Conservation (phyloP, 2,113 vertebrate species). For the Oncorhynchus keta region DNA sequence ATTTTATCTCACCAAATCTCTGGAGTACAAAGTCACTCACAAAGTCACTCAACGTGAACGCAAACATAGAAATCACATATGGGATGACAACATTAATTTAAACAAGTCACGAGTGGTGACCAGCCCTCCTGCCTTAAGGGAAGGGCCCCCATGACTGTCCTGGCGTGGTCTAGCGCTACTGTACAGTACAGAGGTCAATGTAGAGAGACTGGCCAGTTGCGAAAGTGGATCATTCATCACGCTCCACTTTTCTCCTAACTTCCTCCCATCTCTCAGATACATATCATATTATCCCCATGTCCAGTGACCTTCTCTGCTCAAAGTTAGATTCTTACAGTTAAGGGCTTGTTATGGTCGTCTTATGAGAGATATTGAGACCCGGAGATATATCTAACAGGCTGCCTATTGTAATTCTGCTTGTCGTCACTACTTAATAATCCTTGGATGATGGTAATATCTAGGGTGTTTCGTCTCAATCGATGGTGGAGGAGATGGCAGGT, state of each 20-base stretch:
- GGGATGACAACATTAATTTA: conserved; percentile 2
- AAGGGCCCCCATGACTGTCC: conserved; percentile 8
- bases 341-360: conserved; percentile 31
- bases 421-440: conserved; percentile 60
- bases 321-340: conserved; percentile 46
- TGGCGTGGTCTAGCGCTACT: background rate
- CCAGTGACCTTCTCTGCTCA: conserved; percentile 40
- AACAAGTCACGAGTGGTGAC: conserved; percentile 3
- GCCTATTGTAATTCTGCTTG: conserved; percentile 26
- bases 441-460: conserved; percentile 18
- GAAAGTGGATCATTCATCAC: conserved; percentile 50
- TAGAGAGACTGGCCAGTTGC: background rate
- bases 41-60: background rate
- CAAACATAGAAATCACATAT: background rate
- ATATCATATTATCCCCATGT: conserved; percentile 18
- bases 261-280: conserved; percentile 5
- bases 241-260: conserved; percentile 39
- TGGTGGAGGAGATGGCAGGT: conserved; percentile 18
- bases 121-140: background rate
- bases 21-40: background rate
- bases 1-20: background rate
- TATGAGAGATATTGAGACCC: background rate
- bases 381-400: conserved; percentile 3
- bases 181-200: background rate
- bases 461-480: background rate